Percentiles rank a stretch among this genome's conserved stretches.
phyloP scores from a whole-genome alignment of 2,888 invertebrate genomes.

The Bibio marci region DNA sequence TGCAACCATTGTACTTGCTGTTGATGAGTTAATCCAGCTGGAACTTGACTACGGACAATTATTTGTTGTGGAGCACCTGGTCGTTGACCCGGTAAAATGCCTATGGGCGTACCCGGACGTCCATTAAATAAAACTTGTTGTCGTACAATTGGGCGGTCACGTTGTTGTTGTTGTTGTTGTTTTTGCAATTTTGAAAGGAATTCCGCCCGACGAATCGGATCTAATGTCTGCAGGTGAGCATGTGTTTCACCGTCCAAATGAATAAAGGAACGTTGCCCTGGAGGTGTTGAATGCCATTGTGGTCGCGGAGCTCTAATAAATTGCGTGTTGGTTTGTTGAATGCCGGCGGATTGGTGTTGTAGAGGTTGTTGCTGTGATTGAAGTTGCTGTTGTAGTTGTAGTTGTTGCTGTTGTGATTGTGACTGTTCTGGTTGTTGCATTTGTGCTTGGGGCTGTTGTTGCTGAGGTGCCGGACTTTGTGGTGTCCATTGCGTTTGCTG shows the following conservation, averaged over 20 bases:
- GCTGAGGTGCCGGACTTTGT: slow-evolving; percentile 21
- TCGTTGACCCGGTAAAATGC: slow-evolving; percentile 13
- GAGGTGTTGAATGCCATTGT: slow-evolving; percentile 17
- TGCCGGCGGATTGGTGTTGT: too few relatives aligned
- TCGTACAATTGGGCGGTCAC: slow-evolving; percentile 29
- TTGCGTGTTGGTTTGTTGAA: slow-evolving; percentile 5
- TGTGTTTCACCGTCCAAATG: slow-evolving; percentile 71
- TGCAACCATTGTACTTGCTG: slow-evolving; percentile 53
- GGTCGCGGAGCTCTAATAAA: slow-evolving; percentile 16
- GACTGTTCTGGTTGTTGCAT: neutral
- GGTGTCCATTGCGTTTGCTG: slow-evolving; percentile 24
- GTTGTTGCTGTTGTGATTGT: slow-evolving; percentile 11
- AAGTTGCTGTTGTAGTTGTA: slow-evolving; percentile 5
- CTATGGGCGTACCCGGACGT: slow-evolving; percentile 1
- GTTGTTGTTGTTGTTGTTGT: slow-evolving; percentile 37
- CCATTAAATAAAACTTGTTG: slow-evolving; percentile 25
- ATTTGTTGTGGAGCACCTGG: slow-evolving; percentile 39
- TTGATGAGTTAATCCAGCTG: slow-evolving; percentile 43
- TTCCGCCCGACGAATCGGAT: slow-evolving; percentile 60
- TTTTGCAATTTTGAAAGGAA: slow-evolving; percentile 50
- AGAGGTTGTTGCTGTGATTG: slow-evolving; percentile 4
- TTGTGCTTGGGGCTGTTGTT: slow-evolving; percentile 8
- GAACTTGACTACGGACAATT: slow-evolving; percentile 49
- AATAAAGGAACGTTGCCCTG: slow-evolving; percentile 46
- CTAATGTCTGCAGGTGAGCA: slow-evolving; percentile 65